phyloP scores from a whole-genome alignment of 1,140 invertebrate species.

The Phymastichus coffea region DNA sequence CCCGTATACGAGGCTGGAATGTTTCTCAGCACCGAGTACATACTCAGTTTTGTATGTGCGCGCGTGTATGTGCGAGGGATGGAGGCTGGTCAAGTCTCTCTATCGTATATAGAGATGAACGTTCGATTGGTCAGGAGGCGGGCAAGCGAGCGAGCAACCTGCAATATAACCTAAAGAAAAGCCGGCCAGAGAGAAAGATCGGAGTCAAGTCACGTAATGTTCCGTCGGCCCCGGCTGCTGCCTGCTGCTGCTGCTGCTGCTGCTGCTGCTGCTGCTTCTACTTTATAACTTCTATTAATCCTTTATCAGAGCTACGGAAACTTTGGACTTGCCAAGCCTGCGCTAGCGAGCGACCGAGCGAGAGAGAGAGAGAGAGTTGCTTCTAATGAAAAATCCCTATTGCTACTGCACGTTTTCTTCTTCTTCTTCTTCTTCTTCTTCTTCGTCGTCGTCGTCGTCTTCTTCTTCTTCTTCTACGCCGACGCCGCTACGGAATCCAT shows the following conservation, averaged over 20 bases:
- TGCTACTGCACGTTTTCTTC: no score
- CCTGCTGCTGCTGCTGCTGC: slow-evolving; percentile 27
- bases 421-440: no score
- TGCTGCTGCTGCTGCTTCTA: slow-evolving; percentile 42
- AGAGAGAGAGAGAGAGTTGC: no score
- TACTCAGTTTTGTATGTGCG: no score
- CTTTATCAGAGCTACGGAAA: slow-evolving; percentile 50
- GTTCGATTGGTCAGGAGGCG: slow-evolving; percentile 49
- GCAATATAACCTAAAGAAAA: slow-evolving; percentile 53
- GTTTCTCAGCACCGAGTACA: slow-evolving; percentile 2
- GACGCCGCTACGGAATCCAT: slow-evolving; percentile 14
- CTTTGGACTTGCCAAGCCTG: slow-evolving; percentile 27
- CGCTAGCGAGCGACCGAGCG: not conserved
- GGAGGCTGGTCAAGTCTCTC: slow-evolving; percentile 31
- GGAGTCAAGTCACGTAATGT: slow-evolving; percentile 54
- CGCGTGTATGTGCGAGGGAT: no score
- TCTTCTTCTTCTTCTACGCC: slow-evolving; percentile 13
- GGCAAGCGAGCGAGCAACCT: slow-evolving; percentile 37
- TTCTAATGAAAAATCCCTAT: slow-evolving; percentile 47
- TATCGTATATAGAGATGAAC: not conserved
- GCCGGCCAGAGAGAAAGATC: slow-evolving; percentile 37
- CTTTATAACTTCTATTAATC: slow-evolving; percentile 56
- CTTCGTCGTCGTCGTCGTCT: not conserved
- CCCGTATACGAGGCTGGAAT: not conserved
- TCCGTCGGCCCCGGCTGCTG: no score